These are phyloP conservation scores for Poeciliopsis turrubarensis DNA, from an alignment of 2,113 vertebrate species.

Conservation along the genomic window DNA sequence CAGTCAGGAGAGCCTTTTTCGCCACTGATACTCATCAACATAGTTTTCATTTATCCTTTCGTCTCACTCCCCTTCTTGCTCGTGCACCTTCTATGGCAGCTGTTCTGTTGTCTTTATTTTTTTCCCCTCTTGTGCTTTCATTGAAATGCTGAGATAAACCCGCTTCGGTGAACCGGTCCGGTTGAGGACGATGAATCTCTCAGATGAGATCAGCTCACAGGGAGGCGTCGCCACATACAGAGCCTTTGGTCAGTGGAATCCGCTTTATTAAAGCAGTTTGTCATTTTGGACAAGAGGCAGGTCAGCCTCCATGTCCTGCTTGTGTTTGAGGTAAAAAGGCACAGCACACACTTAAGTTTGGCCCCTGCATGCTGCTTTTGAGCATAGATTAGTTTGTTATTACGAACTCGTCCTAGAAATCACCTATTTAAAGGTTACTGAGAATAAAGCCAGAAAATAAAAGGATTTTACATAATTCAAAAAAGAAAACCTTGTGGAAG, in stretches of 20 bases:
- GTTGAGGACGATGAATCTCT: slow-evolving; percentile 66
- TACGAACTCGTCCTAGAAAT: not conserved
- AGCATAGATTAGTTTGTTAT: not conserved
- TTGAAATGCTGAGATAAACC: slow-evolving; percentile 60
- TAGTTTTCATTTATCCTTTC: slow-evolving; percentile 28
- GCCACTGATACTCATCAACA: slow-evolving; percentile 25
- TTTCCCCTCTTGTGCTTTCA: slow-evolving; percentile 22
- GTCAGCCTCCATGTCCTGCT: slow-evolving; percentile 34
- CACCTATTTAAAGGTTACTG: not conserved
- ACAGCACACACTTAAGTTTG: not conserved
- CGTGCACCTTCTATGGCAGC: slow-evolving; percentile 31
- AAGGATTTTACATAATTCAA: not conserved
- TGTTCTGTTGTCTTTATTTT: not conserved
- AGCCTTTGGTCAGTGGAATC: slow-evolving; percentile 47
- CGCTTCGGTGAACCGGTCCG: slow-evolving; percentile 45
- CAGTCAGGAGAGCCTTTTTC: slow-evolving; percentile 3
- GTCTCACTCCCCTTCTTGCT: not conserved
- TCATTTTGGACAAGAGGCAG: slow-evolving; percentile 59
- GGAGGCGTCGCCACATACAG: slow-evolving; percentile 57
- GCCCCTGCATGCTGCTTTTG: not conserved
- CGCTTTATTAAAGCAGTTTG: slow-evolving; percentile 64
- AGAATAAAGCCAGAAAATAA: not conserved
- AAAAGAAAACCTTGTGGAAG: not conserved
- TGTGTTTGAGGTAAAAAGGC: slow-evolving; percentile 6
- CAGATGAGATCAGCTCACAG: slow-evolving; percentile 59